Percentiles rank a stretch among this genome's conserved stretches.
These are phyloP conservation scores for Caenorhabditis latens DNA, from an alignment of 1,140 invertebrate species.

Conservation along the genomic window DNA sequence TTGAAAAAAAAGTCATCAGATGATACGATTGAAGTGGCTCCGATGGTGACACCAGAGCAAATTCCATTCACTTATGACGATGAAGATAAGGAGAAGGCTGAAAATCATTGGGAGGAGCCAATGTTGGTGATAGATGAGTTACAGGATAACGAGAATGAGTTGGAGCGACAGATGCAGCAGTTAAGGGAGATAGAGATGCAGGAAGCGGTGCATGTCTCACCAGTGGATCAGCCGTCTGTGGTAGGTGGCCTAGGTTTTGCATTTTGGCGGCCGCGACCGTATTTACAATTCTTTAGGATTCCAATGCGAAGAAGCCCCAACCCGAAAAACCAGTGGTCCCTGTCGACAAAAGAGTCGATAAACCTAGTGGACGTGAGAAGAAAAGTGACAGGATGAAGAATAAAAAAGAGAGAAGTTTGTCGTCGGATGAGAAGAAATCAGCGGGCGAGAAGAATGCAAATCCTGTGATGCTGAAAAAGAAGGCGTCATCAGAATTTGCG, in stretches of 20 bases:
- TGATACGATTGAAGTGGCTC: background rate
- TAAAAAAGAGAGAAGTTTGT: background rate
- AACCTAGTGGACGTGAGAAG: background rate
- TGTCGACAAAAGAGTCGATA: background rate
- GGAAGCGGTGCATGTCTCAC: background rate
- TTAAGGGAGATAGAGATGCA: background rate
- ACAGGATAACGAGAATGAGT: background rate
- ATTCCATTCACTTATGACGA: background rate
- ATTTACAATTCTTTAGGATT: background rate
- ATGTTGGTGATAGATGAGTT: background rate
- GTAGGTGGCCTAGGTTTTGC: background rate
- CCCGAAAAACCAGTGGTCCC: background rate
- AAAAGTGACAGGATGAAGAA: background rate
- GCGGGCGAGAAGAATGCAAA: background rate
- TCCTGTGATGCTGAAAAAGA: background rate
- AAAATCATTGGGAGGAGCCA: background rate
- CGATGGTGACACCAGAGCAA: background rate
- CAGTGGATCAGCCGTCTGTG: background rate
- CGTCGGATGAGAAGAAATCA: conserved; percentile 23
- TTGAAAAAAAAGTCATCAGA: background rate
- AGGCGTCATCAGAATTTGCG: background rate
- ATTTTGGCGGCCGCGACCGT: too few species aligned
- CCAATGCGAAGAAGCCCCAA: background rate
- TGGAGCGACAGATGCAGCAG: background rate
- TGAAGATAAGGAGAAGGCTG: background rate